Evolutionary conservation across 1,140 invertebrate species (phyloP), one percentile per base, ranked within the genome.

Genomic region (Pteromalus puparum): DNA sequence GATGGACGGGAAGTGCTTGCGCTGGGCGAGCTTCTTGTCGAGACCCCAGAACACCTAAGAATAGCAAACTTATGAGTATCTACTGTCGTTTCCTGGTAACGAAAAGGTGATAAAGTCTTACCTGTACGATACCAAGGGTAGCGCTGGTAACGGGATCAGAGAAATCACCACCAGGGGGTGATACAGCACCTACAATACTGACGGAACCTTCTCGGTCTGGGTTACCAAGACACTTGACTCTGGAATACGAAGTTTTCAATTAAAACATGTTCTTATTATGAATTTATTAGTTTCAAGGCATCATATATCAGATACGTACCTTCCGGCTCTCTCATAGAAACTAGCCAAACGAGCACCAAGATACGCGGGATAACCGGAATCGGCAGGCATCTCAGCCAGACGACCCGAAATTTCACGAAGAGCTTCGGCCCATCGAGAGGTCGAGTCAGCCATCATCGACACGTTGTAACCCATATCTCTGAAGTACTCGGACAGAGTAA

Each of bases 401-500:
- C 99, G 98, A 94, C 99, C 99, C 3, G 99, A 99, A 94, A 99
- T 99, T 96, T 99, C 99, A 96, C 99, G 96, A 91, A 99, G 95
- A 89, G 99, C 99, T 94, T 99, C 99, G 79, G 99, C 99, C 99
- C 99, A 99, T 94, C 99, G 98, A 28, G 99, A 99, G 18, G 99
- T 99, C n/a, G 99, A 99, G 94, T 99, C 99, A 89, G 99, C 99
- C 99, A 99, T 99, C 99, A 99, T 99, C 82, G 99, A 99, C 38
- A 99, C 99, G 92, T 99, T 99, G 95, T 99, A 99, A 93, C 99
- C 99, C 99, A 99, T 99, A 92, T 99, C 98, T 92, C 97, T 95
- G 95, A 99, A 99, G 93, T 99, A 99, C 93, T 99, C 99, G 34
- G 98, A 99, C 2, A 99, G 93, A 0, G 99, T 99, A 92, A 99